Conservation (phyloP, 2,797 vertebrate species). For the Acomys russatus region DNA sequence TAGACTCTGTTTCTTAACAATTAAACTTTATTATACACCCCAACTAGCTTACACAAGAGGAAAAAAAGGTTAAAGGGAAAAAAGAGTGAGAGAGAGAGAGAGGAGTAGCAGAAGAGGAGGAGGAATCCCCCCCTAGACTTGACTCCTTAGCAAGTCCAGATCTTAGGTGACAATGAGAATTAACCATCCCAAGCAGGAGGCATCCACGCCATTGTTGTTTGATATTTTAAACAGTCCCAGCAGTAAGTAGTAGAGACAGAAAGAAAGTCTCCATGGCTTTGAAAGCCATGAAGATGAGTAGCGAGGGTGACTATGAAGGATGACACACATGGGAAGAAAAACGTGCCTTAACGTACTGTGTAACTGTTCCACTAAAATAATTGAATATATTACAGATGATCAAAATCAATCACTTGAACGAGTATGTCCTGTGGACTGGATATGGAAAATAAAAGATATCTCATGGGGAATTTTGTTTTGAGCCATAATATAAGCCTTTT, state of each 20-base stretch:
- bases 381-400: neutral
- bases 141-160: neutral
- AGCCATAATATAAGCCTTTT: neutral
- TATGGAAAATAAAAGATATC: neutral
- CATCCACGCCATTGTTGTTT: neutral
- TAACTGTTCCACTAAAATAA: slow-evolving; percentile 31
- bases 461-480: neutral
- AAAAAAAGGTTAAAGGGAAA: too few species aligned
- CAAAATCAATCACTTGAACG: neutral
- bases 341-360: neutral
- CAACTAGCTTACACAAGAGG: too few species aligned
- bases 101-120: neutral
- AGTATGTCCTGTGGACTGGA: neutral
- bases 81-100: neutral
- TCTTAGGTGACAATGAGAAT: neutral
- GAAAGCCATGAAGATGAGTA: neutral
- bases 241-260: neutral
- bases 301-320: neutral
- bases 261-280: slow-evolving; percentile 5
- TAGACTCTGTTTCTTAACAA: too few species aligned
- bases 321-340: neutral
- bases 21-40: too few species aligned
- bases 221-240: neutral
- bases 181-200: neutral
- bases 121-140: neutral